Evolutionary conservation across 2,113 vertebrate species (phyloP).

Genomic region (Gavialis gangeticus): DNA sequence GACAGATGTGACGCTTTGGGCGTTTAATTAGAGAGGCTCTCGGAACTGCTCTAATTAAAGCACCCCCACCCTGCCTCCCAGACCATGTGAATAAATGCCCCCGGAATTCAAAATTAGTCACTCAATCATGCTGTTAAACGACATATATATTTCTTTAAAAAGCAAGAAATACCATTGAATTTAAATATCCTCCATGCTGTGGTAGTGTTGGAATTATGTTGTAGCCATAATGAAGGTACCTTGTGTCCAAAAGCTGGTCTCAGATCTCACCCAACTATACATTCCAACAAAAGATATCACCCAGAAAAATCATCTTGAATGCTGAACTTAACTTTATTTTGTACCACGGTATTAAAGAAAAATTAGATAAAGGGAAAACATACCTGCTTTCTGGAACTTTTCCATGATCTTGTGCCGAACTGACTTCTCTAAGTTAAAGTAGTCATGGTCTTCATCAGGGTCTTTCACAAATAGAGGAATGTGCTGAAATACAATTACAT

Average conservation of each 20-base stretch:
- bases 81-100: no score
- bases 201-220: no score
- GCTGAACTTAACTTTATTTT: background rate
- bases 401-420: conserved; percentile 86
- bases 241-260: no score
- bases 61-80: no score
- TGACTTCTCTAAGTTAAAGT: conserved; percentile 90
- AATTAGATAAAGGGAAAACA: background rate
- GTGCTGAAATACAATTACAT: conserved; percentile 93
- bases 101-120: no score
- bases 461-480: conserved; percentile 89
- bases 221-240: no score
- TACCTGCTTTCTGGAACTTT: conserved; percentile 90
- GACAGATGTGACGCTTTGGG: no score
- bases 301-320: background rate
- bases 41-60: no score
- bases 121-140: background rate
- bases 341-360: background rate
- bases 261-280: no score
- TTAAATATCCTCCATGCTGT: no score
- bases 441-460: conserved; percentile 88
- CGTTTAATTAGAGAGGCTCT: no score
- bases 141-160: background rate
- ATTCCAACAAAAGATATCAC: no score
- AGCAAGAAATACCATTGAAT: background rate